Evolutionary conservation across 2,113 vertebrate species (phyloP), one percentile per base, ranked within the genome.

Genomic region (Pogonocichla stellata): DNA sequence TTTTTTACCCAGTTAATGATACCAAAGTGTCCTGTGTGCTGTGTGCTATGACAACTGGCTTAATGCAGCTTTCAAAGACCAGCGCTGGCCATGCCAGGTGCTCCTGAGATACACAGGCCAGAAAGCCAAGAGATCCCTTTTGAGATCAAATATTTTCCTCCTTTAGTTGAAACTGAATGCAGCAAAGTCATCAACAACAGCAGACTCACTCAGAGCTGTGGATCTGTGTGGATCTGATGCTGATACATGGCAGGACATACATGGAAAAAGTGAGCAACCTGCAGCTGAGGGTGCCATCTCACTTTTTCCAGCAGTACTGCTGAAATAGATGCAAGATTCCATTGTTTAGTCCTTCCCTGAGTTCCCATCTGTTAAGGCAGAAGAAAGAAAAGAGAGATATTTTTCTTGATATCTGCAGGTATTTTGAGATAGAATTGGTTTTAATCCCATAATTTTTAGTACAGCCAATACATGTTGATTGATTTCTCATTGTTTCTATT

Each of bases 401-500:
- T 10, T 74, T 65, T 60, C 43, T 53, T 69, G 24, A 20, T 78
- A 43, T 19, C 31, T 61, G 18, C 36, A 64, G 25, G 18, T 31
- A 36, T 61, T 87, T 72, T 4, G 5, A 75, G 53, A 53, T 50
- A 36, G 5, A 57, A 34, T 26, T 34, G 2, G 12, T 69, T 69
- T 73, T 24, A 45, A 24, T 65, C 28, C 6, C 65, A 31, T 80
- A 1, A 9, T 34, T 94, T 67, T 61, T 29, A 62, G 19, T 31
- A 34, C 2, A 51, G 48, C 78, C 4, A 2, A 34, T 78, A 12
- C 6, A 20, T 51, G 13, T 36, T 79, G 83, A 79, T 92, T 92
- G 54, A 91, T 82, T 86, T 61, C 70, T 86, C 36, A 45, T 93
- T 90, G 79, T 88, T 95, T 95, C 66, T 88, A 19, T 79, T 95